Conservation (phyloP, 2,113 vertebrate species). For the Charina bottae region DNA sequence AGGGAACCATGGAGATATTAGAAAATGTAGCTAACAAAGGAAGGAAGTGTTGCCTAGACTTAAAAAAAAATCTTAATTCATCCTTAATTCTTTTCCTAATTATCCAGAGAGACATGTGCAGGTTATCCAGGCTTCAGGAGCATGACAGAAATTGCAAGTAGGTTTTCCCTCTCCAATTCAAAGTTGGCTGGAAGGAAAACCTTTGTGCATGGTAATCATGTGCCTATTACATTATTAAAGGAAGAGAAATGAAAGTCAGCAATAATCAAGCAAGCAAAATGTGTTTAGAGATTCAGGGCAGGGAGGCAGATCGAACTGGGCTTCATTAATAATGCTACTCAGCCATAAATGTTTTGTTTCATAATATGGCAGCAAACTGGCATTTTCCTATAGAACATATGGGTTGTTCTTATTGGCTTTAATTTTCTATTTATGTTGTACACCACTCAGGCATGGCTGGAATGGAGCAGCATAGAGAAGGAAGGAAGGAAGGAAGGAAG, state of each 20-base stretch:
- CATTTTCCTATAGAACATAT: background rate
- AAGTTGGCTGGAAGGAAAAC: conserved; percentile 26
- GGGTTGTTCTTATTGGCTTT: background rate
- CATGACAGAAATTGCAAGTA: conserved; percentile 34
- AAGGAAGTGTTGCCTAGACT: accelerated
- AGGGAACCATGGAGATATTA: conserved; percentile 2
- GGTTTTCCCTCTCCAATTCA: conserved; percentile 30
- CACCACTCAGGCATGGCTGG: background rate
- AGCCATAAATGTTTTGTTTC: accelerated
- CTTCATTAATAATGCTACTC: background rate
- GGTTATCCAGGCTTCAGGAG: background rate
- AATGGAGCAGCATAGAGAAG: background rate
- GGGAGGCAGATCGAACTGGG: background rate
- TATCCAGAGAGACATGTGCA: conserved; percentile 9
- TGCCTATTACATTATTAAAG: conserved; percentile 23
- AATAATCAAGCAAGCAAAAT: background rate
- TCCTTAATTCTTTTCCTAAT: conserved; percentile 6
- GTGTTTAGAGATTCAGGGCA: background rate
- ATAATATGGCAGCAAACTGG: background rate
- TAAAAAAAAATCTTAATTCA: conserved; percentile 10
- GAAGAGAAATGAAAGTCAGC: conserved; percentile 20
- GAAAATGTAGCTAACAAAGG: background rate
- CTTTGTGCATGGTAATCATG: conserved; percentile 18
- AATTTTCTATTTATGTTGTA: background rate
- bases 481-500: no score